phyloP scores from a whole-genome alignment of 2,113 vertebrate genomes.

The Apodemus speciosus region DNA sequence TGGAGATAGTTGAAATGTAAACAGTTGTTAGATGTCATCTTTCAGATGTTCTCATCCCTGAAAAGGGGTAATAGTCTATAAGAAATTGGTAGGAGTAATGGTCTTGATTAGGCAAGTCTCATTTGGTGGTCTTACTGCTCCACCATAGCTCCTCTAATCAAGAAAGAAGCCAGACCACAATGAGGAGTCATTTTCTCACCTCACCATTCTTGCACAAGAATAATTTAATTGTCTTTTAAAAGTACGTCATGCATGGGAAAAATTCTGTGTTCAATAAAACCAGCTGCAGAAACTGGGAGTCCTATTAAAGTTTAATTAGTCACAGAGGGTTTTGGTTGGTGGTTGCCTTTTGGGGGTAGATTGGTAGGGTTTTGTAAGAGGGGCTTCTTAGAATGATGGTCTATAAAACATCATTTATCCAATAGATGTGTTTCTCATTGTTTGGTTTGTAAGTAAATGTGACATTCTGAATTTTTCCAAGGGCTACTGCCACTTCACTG shows the following conservation, averaged over 20 bases:
- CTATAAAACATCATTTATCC: constrained; percentile 14
- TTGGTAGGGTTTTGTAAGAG: not conserved
- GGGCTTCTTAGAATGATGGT: constrained; percentile 8
- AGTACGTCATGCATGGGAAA: not conserved
- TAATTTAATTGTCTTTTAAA: constrained; percentile 61
- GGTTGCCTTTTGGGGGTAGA: not conserved
- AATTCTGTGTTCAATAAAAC: constrained; percentile 56
- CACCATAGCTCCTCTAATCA: constrained; percentile 45
- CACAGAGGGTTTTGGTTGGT: not conserved
- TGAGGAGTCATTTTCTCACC: constrained; percentile 50
- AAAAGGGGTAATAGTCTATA: not conserved
- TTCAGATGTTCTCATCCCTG: not conserved
- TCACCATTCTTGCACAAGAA: constrained; percentile 39
- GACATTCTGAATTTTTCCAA: constrained; percentile 35
- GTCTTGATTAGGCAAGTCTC: constrained; percentile 36
- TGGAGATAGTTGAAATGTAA: not conserved
- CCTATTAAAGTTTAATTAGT: not conserved
- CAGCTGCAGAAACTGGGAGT: constrained; percentile 45
- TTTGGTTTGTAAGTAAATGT: constrained; percentile 44
- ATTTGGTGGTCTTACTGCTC: constrained; percentile 43
- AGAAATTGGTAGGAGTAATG: not conserved
- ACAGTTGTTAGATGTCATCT: not conserved
- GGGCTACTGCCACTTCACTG: not conserved
- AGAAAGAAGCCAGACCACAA: constrained; percentile 28
- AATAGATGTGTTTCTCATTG: not conserved